These are phyloP conservation scores for Metridium senile DNA, from an alignment of 92 coral and sea anemone genomes.

Conservation along the genomic window DNA sequence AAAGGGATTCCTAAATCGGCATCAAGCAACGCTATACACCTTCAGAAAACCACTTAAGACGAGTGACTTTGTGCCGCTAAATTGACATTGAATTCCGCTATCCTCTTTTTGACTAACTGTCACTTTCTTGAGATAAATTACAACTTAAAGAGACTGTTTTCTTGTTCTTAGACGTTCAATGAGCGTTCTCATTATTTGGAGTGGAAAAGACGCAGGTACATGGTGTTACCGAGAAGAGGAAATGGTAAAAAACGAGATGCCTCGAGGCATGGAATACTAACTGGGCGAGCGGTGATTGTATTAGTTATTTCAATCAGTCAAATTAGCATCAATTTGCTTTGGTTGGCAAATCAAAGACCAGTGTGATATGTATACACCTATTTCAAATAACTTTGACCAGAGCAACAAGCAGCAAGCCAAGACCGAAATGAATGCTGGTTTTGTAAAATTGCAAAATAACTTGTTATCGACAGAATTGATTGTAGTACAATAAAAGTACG, in stretches of 20 bases:
- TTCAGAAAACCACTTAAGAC: not conserved
- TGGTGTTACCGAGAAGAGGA: not conserved
- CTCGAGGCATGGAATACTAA: not conserved
- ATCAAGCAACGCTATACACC: not conserved
- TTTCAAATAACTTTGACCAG: too few species aligned
- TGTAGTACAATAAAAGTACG: too few species aligned
- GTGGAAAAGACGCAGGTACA: not conserved
- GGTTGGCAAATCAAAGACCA: not conserved
- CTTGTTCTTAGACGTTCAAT: not conserved
- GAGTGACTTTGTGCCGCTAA: not conserved
- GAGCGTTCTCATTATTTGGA: not conserved
- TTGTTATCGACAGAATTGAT: too few species aligned
- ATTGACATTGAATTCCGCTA: not conserved
- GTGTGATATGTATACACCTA: not conserved
- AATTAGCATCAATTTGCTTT: conserved; percentile 11
- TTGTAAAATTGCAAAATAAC: too few species aligned
- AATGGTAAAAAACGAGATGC: not conserved
- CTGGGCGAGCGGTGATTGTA: not conserved
- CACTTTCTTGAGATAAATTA: not conserved
- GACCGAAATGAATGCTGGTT: too few species aligned
- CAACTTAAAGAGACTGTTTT: conserved; percentile 1
- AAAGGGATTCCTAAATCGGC: not conserved
- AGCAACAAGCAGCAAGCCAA: too few species aligned
- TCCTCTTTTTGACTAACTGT: not conserved
- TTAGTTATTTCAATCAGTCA: not conserved